Percentiles rank a stretch among this genome's conserved stretches.
Evolutionary conservation across 2,888 invertebrate genomes (phyloP).

Genomic region (Cordylochernes scorpioides): DNA sequence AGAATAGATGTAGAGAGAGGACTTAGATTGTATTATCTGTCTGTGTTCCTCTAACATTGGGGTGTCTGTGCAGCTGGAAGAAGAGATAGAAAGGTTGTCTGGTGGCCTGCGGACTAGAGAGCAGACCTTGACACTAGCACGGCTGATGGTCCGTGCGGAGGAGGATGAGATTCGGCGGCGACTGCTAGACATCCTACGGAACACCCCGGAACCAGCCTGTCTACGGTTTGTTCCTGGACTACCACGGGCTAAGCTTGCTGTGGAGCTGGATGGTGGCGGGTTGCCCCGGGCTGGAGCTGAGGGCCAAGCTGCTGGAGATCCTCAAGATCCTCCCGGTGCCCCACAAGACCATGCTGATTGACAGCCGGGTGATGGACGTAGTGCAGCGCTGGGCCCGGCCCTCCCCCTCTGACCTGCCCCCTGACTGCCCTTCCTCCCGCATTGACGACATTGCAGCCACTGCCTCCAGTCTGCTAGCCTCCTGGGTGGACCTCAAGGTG

Average conservation of each 20-base stretch:
- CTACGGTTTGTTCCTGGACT: constrained; percentile 41
- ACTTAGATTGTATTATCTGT: too few relatives aligned
- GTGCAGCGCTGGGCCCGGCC: constrained; percentile 50
- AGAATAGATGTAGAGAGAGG: constrained; percentile 3
- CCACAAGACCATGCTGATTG: constrained; percentile 71
- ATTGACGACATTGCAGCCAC: constrained; percentile 15
- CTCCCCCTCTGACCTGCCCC: too few relatives aligned
- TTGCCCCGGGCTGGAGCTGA: too few relatives aligned
- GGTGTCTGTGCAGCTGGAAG: constrained; percentile 58
- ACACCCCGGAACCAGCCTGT: constrained; percentile 22
- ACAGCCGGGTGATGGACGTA: constrained; percentile 58
- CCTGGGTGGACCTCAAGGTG: constrained; percentile 37
- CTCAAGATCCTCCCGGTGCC: constrained; percentile 62
- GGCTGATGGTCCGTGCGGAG: constrained; percentile 76
- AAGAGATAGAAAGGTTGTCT: constrained; percentile 53
- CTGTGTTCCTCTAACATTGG: too few relatives aligned
- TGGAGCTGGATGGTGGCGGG: constrained; percentile 83
- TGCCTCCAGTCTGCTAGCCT: constrained; percentile 32
- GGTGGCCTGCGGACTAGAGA: constrained; percentile 56
- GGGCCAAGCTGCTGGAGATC: constrained; percentile 46
- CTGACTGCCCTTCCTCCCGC: too few relatives aligned
- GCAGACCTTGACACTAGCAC: constrained; percentile 61
- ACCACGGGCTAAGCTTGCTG: constrained; percentile 63
- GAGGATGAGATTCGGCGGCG: constrained; percentile 38
- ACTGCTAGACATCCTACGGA: constrained; percentile 41